phyloP scores from a whole-genome alignment of 2,113 vertebrate genomes.

The Plotosus lineatus region DNA sequence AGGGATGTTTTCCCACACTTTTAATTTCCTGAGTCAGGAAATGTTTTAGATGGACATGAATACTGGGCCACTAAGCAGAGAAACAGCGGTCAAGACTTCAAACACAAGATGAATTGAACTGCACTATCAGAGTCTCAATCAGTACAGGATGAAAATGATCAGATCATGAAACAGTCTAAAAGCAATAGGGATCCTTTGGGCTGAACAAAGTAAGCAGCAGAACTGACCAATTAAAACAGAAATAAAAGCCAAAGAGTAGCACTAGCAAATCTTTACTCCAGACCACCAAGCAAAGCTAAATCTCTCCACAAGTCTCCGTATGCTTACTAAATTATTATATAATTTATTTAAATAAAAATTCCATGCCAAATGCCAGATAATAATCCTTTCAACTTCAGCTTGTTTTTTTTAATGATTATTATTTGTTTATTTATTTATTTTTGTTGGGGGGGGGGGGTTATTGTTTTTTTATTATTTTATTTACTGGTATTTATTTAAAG shows the following conservation, averaged over 20 bases:
- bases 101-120: background rate
- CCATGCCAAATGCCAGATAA: background rate
- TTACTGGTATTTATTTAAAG: no score
- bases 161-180: background rate
- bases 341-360: no score
- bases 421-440: no score
- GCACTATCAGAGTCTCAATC: background rate
- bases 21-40: background rate
- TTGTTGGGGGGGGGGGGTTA: no score
- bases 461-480: no score
- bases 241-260: background rate
- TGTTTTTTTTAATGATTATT: no score
- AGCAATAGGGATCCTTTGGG: background rate
- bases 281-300: background rate
- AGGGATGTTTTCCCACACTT: background rate
- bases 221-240: background rate
- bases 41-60: background rate
- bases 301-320: no score
- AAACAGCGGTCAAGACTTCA: background rate
- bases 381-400: background rate
- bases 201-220: background rate
- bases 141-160: background rate
- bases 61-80: background rate
- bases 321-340: no score
- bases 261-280: background rate